A percentile compares a stretch with the other conserved stretches of the same genome.
Evolutionary conservation across 1,140 invertebrate species (phyloP).

Genomic region (Bombus balteatus): DNA sequence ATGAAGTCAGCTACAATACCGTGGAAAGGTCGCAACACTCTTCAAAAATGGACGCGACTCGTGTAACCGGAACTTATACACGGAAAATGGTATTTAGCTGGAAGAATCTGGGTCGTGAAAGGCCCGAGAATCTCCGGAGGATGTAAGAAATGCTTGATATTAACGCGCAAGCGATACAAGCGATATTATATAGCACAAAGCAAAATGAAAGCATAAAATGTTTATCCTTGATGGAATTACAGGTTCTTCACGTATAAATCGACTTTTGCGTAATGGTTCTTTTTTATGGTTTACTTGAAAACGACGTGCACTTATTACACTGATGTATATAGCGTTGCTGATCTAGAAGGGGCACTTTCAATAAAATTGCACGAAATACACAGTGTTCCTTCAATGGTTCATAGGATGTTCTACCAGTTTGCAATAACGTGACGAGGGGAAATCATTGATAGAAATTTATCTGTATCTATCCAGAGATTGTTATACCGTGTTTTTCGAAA

Average conservation of each 20-base stretch:
- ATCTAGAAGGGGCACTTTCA: neutral
- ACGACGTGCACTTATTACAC: neutral
- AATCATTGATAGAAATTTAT: neutral
- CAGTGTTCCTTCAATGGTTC: neutral
- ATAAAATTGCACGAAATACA: neutral
- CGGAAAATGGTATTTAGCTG: constrained; percentile 16
- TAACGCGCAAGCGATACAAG: neutral
- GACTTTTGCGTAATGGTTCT: neutral
- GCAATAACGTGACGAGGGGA: neutral
- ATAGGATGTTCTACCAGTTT: neutral
- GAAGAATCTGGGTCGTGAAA: constrained; percentile 27
- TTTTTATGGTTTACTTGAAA: neutral
- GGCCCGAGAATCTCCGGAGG: neutral
- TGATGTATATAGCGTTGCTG: neutral
- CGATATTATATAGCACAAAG: neutral
- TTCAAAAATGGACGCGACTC: neutral
- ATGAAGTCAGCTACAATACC: neutral
- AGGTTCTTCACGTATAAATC: neutral
- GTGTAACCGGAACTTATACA: constrained; percentile 20
- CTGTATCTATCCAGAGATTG: no score
- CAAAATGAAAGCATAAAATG: neutral
- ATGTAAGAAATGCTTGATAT: neutral
- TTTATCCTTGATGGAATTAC: neutral
- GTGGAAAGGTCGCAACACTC: neutral
- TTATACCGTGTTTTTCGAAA: no score